Conservation (phyloP, 2,888 invertebrate species). For the Eristalis intricaria region DNA sequence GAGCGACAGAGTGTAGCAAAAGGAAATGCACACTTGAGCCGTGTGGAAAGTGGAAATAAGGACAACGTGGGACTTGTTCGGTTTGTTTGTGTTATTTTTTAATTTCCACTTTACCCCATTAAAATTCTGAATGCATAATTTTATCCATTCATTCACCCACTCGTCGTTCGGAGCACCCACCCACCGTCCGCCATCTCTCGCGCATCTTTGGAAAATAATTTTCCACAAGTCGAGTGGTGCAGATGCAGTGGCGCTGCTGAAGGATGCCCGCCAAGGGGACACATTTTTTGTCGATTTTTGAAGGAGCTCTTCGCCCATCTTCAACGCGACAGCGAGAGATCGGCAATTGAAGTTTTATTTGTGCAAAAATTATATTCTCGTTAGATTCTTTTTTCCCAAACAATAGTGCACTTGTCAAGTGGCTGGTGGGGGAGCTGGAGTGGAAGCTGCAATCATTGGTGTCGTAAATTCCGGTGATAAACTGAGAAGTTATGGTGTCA, state of each 20-base stretch:
- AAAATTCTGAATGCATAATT: slow-evolving; percentile 68
- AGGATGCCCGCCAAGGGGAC: neutral
- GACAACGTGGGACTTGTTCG: slow-evolving; percentile 52
- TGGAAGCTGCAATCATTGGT: neutral
- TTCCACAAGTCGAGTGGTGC: slow-evolving; percentile 34
- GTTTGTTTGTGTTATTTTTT: slow-evolving; percentile 67
- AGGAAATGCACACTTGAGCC: slow-evolving; percentile 53
- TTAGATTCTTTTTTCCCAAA: neutral
- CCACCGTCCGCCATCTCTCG: neutral
- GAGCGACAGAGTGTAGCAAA: neutral
- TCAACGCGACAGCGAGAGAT: neutral
- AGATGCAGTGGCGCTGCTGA: neutral
- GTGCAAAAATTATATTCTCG: neutral
- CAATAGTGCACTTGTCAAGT: neutral
- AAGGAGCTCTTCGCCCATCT: neutral
- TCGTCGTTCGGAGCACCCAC: neutral
- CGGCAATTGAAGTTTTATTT: neutral
- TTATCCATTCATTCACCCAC: slow-evolving; percentile 16
- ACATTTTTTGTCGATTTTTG: neutral
- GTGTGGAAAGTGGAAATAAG: slow-evolving; percentile 59
- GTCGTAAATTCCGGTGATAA: neutral
- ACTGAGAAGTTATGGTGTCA: neutral
- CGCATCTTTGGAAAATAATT: slow-evolving; percentile 37
- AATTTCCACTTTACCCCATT: slow-evolving; percentile 70
- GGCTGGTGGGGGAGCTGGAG: neutral